Conservation (phyloP, 2,113 vertebrate genomes). For the Notothenia coriiceps region DNA sequence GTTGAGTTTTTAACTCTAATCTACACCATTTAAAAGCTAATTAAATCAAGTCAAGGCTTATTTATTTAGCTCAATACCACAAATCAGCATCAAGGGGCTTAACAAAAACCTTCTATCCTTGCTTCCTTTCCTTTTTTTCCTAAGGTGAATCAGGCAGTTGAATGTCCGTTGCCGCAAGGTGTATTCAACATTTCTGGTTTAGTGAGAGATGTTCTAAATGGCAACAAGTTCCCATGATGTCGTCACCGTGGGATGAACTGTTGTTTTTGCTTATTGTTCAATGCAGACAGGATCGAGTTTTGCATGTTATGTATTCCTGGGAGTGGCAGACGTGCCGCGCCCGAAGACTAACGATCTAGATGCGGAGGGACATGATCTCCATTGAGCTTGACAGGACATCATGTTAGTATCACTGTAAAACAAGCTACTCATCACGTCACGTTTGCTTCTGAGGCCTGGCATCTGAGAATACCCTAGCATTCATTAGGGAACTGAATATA, state of each 20-base stretch:
- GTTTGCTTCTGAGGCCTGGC: not conserved
- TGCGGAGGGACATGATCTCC: slow-evolving; percentile 16
- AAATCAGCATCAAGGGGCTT: not conserved
- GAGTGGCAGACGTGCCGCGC: slow-evolving; percentile 11
- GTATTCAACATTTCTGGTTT: not conserved
- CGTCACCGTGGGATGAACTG: not conserved
- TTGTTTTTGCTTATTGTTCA: slow-evolving; percentile 1
- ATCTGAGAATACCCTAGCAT: not conserved
- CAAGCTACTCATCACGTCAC: slow-evolving; percentile 2
- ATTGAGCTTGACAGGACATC: not conserved
- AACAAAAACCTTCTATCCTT: not conserved
- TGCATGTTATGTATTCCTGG: slow-evolving; percentile 19
- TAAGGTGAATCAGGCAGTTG: not conserved
- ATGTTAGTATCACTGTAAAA: not conserved
- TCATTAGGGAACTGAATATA: not conserved
- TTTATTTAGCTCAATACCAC: too few species aligned
- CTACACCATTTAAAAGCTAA: too few species aligned
- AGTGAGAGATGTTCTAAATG: not conserved
- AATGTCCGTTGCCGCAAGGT: not conserved
- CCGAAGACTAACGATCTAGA: not conserved
- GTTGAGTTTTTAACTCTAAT: not conserved
- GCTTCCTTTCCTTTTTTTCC: not conserved
- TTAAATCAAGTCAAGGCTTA: not conserved
- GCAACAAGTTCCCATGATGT: slow-evolving; percentile 15
- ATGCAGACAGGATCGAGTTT: not conserved